Base-by-base conservation (phyloP, 2,797 vertebrate species). In the Emydoidea blandingii region DNA sequence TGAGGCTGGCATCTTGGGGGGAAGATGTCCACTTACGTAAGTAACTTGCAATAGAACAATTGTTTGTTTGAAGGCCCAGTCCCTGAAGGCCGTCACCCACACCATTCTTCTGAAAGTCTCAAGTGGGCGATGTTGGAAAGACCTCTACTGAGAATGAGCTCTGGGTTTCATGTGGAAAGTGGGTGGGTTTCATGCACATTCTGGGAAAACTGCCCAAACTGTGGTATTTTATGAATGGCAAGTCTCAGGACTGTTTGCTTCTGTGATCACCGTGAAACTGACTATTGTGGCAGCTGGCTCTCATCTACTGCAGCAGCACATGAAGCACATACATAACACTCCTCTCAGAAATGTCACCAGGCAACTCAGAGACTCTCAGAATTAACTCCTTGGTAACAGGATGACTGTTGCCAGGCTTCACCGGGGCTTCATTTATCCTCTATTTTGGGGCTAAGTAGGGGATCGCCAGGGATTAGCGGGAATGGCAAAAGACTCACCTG, bases 401-500 rank as follows among this genome's bases (percentile, higher is more conserved):
- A 53, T 47, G 37, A 23, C 65, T 56, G 85, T 1, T 4, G 21
- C 50, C 52, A 88, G 86, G 44, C 44, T 93, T n/a, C 19, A 23
- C n/a, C 19, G 23, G 62, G n/a, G 76, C 47, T 8, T n/a, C 19
- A 59, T 37, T 15, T 31, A 62, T 31, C 25, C 49, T 86, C 5
- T 25, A 21, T 16, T 92, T 49, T 47, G 11, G 18, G 23, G 59
- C 3, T 1, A 2, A 81, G 68, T 4, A 81, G 18, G 50, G 1
- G 54, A 0, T 16, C 88, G 93, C 83, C 12, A 7, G 89, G 85
- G 49, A 4, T 83, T 31, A 5, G n/a, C 47, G 11, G 49, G 44
- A 79, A 59, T 15, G 8, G 59, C 59, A 54, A 76, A 34, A 82
- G 44, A 88, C 87, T 96, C 95, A 98, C 98, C 98, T 98, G 98